Evolutionary conservation across 2,888 invertebrate genomes (phyloP).

Genomic region (Drosophila dives): DNA sequence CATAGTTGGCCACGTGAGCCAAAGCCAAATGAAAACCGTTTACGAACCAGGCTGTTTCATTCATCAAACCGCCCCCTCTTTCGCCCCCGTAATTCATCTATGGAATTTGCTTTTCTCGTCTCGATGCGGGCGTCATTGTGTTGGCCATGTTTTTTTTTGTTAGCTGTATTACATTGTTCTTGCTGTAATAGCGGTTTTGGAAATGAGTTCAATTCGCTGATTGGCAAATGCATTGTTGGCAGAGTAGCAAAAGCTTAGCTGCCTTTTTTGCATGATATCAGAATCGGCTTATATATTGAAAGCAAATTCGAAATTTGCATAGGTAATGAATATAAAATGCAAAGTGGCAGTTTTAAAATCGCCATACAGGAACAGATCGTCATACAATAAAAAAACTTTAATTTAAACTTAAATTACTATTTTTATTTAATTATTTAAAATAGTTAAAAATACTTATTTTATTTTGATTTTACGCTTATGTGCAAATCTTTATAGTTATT

Average conservation of each 20-base stretch:
- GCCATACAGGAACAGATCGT: background rate
- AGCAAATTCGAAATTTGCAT: background rate
- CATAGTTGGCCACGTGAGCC: conserved; percentile 52
- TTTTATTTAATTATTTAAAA: background rate
- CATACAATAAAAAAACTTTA: background rate
- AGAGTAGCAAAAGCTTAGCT: background rate
- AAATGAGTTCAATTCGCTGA: background rate
- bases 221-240: background rate
- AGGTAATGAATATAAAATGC: no score
- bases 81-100: background rate
- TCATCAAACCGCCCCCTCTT: conserved; percentile 4
- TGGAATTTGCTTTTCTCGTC: conserved; percentile 19
- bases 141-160: background rate
- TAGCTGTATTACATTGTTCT: conserved; percentile 14
- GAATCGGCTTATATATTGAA: conserved; percentile 12
- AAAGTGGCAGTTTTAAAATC: background rate
- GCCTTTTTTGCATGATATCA: background rate
- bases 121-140: conserved; percentile 4
- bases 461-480: no score
- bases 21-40: conserved; percentile 43
- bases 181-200: conserved; percentile 1
- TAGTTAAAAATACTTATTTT: background rate
- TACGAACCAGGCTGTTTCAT: conserved; percentile 1
- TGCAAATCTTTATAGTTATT: background rate
- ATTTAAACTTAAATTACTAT: background rate